Evolutionary conservation across 2,113 vertebrate species (phyloP).

Genomic region (Oreochromis spilurus): DNA sequence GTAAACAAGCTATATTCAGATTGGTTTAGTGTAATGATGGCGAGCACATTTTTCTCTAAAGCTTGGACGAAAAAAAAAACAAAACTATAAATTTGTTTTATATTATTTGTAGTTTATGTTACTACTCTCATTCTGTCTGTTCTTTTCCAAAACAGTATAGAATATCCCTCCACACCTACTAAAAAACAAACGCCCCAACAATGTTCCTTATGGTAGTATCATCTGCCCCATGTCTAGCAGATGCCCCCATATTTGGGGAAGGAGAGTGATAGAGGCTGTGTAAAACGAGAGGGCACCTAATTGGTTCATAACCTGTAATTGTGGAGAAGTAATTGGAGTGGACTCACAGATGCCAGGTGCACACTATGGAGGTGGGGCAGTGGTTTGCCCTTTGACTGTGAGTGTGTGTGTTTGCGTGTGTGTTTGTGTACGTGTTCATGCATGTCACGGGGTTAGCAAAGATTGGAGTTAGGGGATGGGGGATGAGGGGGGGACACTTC

Average conservation of each 20-base stretch:
- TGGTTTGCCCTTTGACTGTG: constrained; percentile 61
- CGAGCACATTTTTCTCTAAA: not conserved
- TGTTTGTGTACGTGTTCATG: not conserved
- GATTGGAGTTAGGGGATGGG: constrained; percentile 4
- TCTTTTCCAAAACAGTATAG: not conserved
- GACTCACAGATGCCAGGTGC: constrained; percentile 75
- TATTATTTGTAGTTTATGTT: not conserved
- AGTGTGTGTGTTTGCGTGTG: not conserved
- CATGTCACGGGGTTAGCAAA: not conserved
- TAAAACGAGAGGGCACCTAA: constrained; percentile 76
- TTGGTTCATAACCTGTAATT: constrained; percentile 77
- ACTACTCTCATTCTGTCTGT: not conserved
- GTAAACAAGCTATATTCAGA: not conserved
- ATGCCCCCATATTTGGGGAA: constrained; percentile 49
- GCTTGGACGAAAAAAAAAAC: accelerated
- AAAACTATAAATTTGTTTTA: not conserved
- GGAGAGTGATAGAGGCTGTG: constrained; percentile 46
- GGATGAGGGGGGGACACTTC: not conserved
- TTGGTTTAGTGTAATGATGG: not conserved
- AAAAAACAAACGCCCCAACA: not conserved
- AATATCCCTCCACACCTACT: not conserved
- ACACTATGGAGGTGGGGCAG: constrained; percentile 57
- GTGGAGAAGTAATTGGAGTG: constrained; percentile 72
- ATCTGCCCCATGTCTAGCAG: constrained; percentile 49
- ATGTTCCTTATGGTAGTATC: not conserved